Evolutionary conservation across 2,888 invertebrate genomes (phyloP), one percentile per base, ranked within the genome.

Genomic region (Caenorhabditis macrosperma): DNA sequence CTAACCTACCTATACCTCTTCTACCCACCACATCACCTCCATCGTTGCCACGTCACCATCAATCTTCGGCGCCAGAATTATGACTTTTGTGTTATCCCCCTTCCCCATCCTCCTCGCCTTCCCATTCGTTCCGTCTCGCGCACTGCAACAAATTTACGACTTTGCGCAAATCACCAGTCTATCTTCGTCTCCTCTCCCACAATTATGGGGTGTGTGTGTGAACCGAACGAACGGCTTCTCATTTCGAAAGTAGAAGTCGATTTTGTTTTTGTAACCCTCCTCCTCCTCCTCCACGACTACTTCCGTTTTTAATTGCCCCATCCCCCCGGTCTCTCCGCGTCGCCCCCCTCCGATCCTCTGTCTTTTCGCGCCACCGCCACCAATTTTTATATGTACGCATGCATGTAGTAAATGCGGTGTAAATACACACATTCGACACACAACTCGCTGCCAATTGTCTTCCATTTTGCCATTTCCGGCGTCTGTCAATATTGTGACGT

Each of bases 101-200:
- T 24, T 10, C 46, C 15, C 9, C 24, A 9, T 1, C 30, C 38
- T 38, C 9, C 38, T 38, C 9, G 9, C 12, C n/a, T n/a, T 10
- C 15, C 38, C 12, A 15, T 38, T 38, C 44, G 44, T 44, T 44
- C 44, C 17, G 17, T 44, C n/a, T 44, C 44, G 44, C 44, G 44
- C n/a, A n/a, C n/a, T 26, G 17, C 54, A 38, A 35, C 61, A 55
- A 72, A 72, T 72, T 72, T 72, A 72, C 72, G 72, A 72, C 63
- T 72, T 72, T 72, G 72, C 57, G 63, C 55, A 17, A 24, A 61
- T 35, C 38, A 68, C 55, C 59, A 59, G 69, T 69, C 61, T 59
- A 69, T 69, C 60, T 60, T 33, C 30, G 50, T 61, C 60, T 52
- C 41, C 33, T 54, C 33, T 52, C 44, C 12, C 55, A 54, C 54